phyloP scores from a whole-genome alignment of 2,888 invertebrate species.

The Operophtera brumata region DNA sequence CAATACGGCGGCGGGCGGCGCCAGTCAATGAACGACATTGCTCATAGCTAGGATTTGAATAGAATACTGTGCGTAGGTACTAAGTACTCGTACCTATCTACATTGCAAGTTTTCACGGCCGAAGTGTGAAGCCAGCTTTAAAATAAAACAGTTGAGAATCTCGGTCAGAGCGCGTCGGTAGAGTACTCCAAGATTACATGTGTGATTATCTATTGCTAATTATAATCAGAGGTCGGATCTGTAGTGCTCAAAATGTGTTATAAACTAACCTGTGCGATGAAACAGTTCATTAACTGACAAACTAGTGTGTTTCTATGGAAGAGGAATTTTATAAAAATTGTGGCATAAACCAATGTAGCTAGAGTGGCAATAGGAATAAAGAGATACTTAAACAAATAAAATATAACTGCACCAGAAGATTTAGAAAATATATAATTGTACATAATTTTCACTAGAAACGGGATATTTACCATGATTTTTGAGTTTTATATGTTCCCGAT shows the following conservation, averaged over 20 bases:
- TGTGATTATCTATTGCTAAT: conserved; percentile 50
- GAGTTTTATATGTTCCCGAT: no score
- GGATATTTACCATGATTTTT: no score
- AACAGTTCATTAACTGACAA: not conserved
- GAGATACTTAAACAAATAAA: no score
- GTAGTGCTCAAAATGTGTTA: conserved; percentile 25
- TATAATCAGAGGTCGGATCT: conserved; percentile 19
- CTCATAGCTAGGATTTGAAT: conserved; percentile 44
- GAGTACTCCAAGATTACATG: conserved; percentile 47
- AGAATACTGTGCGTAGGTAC: conserved; percentile 36
- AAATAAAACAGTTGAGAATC: conserved; percentile 77
- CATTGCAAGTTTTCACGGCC: conserved; percentile 71
- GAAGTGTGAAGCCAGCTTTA: conserved; percentile 63
- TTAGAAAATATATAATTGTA: no score
- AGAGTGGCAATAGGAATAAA: no score
- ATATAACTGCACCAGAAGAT: no score
- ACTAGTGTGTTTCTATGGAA: not conserved
- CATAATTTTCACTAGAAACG: no score
- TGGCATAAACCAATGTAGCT: no score
- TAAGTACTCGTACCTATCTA: conserved; percentile 4
- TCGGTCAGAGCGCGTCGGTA: conserved; percentile 60
- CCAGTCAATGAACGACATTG: conserved; percentile 68
- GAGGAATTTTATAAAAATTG: not conserved
- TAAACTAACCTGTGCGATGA: not conserved
- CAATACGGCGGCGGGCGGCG: conserved; percentile 29